Evolutionary conservation across 2,113 vertebrate genomes (phyloP).

Genomic region (Bettongia penicillata): DNA sequence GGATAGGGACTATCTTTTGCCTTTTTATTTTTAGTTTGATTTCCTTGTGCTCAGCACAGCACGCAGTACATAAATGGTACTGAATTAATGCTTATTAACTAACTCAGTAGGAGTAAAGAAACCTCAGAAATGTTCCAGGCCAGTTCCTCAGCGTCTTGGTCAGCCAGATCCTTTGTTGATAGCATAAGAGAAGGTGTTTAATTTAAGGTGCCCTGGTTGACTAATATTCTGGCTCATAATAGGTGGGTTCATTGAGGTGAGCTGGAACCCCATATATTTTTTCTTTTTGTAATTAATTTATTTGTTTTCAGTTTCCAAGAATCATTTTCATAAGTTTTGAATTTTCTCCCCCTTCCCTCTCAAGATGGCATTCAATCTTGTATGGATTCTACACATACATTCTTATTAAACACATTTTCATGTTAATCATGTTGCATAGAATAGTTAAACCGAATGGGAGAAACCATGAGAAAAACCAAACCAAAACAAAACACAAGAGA

Average conservation of each 20-base stretch:
- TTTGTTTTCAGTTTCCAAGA: too few species aligned
- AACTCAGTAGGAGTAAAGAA: neutral
- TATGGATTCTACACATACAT: too few species aligned
- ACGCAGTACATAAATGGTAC: neutral
- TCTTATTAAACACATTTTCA: too few species aligned
- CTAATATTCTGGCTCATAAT: neutral
- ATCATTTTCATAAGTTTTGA: too few species aligned
- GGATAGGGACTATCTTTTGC: neutral
- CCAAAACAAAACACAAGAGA: too few species aligned
- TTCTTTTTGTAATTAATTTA: too few species aligned
- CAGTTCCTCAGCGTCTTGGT: neutral
- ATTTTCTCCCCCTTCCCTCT: too few species aligned
- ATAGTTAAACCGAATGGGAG: too few species aligned
- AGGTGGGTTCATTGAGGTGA: neutral
- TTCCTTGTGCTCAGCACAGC: neutral
- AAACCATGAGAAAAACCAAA: too few species aligned
- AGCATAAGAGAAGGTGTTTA: neutral
- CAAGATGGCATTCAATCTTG: too few species aligned
- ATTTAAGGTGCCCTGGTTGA: neutral
- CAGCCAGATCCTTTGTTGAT: neutral
- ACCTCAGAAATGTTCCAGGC: neutral
- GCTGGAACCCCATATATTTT: neutral
- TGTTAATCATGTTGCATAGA: too few species aligned
- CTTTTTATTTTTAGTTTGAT: too few species aligned
- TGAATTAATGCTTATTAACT: neutral